Evolutionary conservation across 2,888 invertebrate genomes (phyloP), one percentile per base, ranked within the genome.

Genomic region (Arctia plantaginis): DNA sequence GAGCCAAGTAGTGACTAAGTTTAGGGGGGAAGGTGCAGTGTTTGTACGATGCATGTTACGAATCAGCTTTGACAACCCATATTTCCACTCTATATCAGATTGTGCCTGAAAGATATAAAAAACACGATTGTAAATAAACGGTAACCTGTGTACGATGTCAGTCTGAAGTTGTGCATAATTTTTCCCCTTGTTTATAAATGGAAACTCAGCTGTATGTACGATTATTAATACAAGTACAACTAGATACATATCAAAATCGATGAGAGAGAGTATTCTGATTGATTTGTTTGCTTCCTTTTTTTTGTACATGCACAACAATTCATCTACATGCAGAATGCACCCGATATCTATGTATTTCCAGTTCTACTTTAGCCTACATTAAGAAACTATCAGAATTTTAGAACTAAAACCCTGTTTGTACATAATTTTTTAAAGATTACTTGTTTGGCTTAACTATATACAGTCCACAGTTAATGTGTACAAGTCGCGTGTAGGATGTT

Each of bases 1-100:
- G 79, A 98, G 96, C 98, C 99, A 98, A 67, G 98, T 99, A 67
- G 99, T 99, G 88, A 99, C 97, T 82, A 99, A 97, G 94, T 99
- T 99, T 83, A 99, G 97, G 1, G 99, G 99, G 23, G 99, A 98
- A 0, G 99, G 99, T 0, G 99, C 99, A 0, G 99, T 99, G 74
- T 98, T 99, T 13, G 99, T 99, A 88, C 98, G 97, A 95, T 99
- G 99, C 99, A 99, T 99, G 91, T 99, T 99, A 83, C 99, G 97
- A 91, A 99, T 99, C 90, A 99, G 96, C 94, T 99, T 99, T 73
- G 99, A 99, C 89, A 99, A 95, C 44, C 99, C 99, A 92, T 99
- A 99, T 95, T 99, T 99, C 99, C 99, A 99, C 95, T 99, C 99
- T 88, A 99, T 99, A 95, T 99, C 99, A 67, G 99, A 99, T 97